Base-by-base conservation (phyloP, 2,888 invertebrate genomes). In the Enchytraeus crypticus region DNA sequence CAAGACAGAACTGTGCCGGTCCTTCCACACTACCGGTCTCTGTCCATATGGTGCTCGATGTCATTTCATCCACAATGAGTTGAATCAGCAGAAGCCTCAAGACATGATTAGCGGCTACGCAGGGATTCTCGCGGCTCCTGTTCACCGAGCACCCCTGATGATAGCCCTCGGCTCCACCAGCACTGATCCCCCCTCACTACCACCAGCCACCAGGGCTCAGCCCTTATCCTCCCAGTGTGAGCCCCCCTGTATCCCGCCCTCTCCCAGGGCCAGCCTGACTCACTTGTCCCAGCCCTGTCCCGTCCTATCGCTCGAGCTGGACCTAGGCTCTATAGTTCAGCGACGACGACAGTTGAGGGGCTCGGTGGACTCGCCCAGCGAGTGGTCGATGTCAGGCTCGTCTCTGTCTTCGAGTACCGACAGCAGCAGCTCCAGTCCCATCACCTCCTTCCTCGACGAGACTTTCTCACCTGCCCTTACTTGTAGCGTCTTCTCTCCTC, bases 21-120 rank as follows among this genome's bases (percentile, higher is more conserved):
- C 92, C 65, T 95, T 89, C 83, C 95, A 96, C 82, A 91, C 92
- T 62, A 89, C 90, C 61, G 97, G 96, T 43, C 92, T 95, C 81
- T 97, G 97, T 78, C 96, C 96, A 4, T 97, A 98, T 81, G 97
- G 97, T 8, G 92, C 93, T 1, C 85, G 96, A 64, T 97, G 97
- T 80, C 96, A 97, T 81, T 97, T 97, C 81, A 91, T 97, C 64
- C 97, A 97, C 84, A 93, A 95, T 81, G 78, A 79, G 53, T 74
- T 65, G 21, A n/a, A n/a, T n/a, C n/a, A n/a, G n/a, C n/a, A n/a
- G n/a, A n/a, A n/a, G n/a, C n/a, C n/a, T n/a, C n/a, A n/a, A n/a
- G n/a, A n/a, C n/a, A n/a, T n/a, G n/a, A n/a, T n/a, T n/a, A n/a
- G n/a, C n/a, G n/a, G n/a, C n/a, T n/a, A n/a, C n/a, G n/a, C n/a